phyloP scores from a whole-genome alignment of 2,113 vertebrate genomes.

The Mormyrus iriodes region DNA sequence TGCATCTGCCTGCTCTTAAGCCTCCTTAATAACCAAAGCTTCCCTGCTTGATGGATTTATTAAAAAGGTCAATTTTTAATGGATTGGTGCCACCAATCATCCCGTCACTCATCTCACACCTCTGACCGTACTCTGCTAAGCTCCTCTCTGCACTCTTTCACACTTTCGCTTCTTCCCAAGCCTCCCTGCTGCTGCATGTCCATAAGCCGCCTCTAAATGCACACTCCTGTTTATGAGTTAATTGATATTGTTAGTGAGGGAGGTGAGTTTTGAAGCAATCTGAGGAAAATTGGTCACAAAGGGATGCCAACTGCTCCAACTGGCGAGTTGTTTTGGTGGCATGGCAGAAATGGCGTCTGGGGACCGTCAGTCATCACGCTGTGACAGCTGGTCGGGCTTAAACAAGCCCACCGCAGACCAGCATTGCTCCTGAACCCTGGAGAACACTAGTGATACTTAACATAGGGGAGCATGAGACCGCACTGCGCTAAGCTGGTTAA shows the following conservation, averaged over 20 bases:
- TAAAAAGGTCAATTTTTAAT: neutral
- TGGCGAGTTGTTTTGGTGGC: neutral
- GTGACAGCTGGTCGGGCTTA: neutral
- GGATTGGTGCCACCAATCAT: neutral
- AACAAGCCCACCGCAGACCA: neutral
- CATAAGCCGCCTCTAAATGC: neutral
- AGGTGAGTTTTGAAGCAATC: neutral
- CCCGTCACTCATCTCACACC: neutral
- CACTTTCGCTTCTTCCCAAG: neutral
- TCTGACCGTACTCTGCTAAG: neutral
- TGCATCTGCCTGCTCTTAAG: neutral
- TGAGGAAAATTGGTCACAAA: neutral
- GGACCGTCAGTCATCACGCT: neutral
- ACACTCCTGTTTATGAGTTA: neutral
- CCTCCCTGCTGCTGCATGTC: neutral
- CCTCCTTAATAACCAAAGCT: neutral
- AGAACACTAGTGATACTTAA: neutral
- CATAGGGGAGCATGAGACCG: neutral
- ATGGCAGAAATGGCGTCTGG: neutral
- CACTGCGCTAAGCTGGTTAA: neutral
- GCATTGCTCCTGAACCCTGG: neutral
- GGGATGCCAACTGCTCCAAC: neutral
- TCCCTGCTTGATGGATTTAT: neutral
- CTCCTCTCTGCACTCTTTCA: neutral
- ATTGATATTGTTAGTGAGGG: neutral